Conservation (phyloP, 2,888 invertebrate genomes). For the Limnephilus auricula region DNA sequence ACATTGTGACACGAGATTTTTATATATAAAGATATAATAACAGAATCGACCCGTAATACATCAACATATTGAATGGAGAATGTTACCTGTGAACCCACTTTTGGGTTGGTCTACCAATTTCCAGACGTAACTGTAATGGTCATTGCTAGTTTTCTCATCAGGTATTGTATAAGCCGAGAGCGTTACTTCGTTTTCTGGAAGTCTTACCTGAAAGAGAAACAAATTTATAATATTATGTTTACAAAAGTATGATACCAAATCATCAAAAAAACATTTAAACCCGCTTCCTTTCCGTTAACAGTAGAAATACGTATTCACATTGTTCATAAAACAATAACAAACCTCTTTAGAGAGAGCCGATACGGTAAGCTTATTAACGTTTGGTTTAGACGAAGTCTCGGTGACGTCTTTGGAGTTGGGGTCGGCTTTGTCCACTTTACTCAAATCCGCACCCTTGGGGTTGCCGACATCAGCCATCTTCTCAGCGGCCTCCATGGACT, state of each 20-base stretch:
- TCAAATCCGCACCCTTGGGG: constrained; percentile 71
- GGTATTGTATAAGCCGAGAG: constrained; percentile 90
- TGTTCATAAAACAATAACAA: constrained; percentile 44
- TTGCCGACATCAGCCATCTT: constrained; percentile 66
- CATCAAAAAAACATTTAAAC: constrained; percentile 25
- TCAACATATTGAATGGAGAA: background rate
- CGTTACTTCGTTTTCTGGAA: constrained; percentile 91
- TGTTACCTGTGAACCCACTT: constrained; percentile 79
- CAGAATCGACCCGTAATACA: no score
- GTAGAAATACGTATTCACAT: background rate
- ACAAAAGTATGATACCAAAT: background rate
- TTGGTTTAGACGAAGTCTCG: constrained; percentile 74
- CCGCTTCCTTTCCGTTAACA: background rate
- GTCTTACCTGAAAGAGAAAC: constrained; percentile 69
- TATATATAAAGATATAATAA: no score
- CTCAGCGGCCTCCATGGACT: constrained; percentile 69
- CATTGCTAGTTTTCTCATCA: constrained; percentile 83
- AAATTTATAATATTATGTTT: background rate
- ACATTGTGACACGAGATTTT: no score
- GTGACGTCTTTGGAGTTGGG: constrained; percentile 42
- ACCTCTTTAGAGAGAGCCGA: constrained; percentile 88
- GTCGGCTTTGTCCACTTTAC: constrained; percentile 60
- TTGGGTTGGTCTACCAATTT: constrained; percentile 90
- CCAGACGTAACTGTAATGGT: constrained; percentile 93
- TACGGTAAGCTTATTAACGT: constrained; percentile 83